These are phyloP conservation scores for Rugalucina vietnamica DNA, from an alignment of 2,888 invertebrate species.

Conservation along the genomic window DNA sequence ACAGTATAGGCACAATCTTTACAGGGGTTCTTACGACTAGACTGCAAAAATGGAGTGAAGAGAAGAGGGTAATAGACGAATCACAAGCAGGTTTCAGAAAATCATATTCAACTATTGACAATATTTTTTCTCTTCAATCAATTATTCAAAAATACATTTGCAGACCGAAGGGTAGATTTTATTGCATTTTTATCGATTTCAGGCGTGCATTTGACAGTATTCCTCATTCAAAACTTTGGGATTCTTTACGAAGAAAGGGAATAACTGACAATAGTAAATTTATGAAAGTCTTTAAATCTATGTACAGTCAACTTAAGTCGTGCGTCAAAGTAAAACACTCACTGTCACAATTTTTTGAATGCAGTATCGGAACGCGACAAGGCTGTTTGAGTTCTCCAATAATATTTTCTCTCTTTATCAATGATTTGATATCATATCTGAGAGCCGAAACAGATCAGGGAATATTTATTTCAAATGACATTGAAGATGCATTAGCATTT, in stretches of 20 bases:
- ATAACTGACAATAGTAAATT: conserved; percentile 5
- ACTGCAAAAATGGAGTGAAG: not conserved
- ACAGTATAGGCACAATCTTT: not conserved
- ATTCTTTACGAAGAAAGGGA: conserved; percentile 4
- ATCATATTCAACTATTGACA: not conserved
- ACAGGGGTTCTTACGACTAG: not conserved
- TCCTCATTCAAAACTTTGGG: conserved; percentile 1
- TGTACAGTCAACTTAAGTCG: conserved; percentile 17
- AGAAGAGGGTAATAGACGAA: not conserved
- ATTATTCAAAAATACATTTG: conserved; percentile 14
- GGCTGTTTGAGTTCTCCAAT: conserved; percentile 8
- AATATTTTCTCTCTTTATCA: conserved; percentile 23
- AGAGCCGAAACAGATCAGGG: not conserved
- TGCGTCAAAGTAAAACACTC: conserved; percentile 1
- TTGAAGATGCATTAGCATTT: not conserved
- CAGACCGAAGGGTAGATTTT: not conserved
- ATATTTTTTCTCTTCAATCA: conserved; percentile 1
- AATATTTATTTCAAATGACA: not conserved
- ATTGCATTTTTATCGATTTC: conserved; percentile 20
- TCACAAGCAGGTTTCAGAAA: not conserved
- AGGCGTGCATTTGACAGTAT: conserved; percentile 4
- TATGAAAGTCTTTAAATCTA: not conserved
- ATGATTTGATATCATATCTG: conserved; percentile 10
- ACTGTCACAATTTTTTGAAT: conserved; percentile 9
- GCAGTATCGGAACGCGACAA: conserved; percentile 8